Evolutionary conservation across 2,797 vertebrate genomes (phyloP).

Genomic region (Hephaestus fuliginosus): DNA sequence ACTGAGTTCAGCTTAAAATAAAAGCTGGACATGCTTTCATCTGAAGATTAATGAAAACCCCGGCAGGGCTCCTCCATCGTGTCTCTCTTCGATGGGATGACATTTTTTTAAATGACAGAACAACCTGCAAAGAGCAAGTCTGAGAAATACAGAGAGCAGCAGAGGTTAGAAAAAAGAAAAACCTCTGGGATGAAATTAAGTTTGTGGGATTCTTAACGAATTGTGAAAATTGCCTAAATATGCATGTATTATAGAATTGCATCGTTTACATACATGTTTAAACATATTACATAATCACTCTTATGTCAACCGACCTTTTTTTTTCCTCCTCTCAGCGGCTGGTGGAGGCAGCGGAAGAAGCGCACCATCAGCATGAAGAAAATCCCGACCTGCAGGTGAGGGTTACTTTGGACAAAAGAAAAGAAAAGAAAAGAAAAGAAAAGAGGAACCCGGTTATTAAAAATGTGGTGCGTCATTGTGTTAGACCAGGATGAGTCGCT

Average conservation of each 20-base stretch:
- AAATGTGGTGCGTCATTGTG: conserved; percentile 23
- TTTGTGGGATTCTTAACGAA: neutral
- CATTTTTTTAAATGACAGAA: conserved; percentile 15
- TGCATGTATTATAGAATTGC: neutral
- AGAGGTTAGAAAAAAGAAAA: neutral
- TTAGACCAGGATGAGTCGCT: conserved; percentile 31
- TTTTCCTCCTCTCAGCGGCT: conserved; percentile 86
- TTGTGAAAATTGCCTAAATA: neutral
- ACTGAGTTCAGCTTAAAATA: neutral
- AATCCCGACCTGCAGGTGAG: conserved; percentile 97
- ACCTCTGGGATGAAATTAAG: neutral
- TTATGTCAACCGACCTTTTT: neutral
- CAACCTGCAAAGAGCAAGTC: conserved; percentile 6
- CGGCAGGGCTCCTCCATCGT: neutral
- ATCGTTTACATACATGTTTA: neutral
- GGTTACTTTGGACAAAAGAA: neutral
- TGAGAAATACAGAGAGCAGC: conserved; percentile 17
- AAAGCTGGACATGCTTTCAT: conserved; percentile 15
- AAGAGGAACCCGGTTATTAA: neutral
- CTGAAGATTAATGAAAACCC: conserved; percentile 19
- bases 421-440: neutral
- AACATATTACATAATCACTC: neutral
- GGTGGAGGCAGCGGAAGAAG: conserved; percentile 97
- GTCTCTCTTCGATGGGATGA: conserved; percentile 1
- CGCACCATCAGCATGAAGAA: conserved; percentile 96